These are phyloP conservation scores for Linyphia triangularis DNA, from an alignment of 2,888 invertebrate species.

Conservation along the genomic window DNA sequence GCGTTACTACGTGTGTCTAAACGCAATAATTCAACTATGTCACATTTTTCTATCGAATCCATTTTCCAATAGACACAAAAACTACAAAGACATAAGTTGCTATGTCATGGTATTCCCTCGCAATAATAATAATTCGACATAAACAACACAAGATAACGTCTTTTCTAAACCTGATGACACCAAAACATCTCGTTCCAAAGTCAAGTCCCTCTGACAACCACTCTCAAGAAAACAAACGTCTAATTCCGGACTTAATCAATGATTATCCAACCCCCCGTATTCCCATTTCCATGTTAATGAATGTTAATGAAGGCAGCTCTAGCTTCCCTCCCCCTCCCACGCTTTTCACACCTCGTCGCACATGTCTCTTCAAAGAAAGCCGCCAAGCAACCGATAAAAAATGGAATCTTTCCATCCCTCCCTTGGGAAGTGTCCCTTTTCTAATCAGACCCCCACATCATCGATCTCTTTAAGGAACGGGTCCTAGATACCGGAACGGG, in stretches of 20 bases:
- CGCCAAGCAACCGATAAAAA: conserved; percentile 13
- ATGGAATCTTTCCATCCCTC: conserved; percentile 26
- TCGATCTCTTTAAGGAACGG: conserved; percentile 50
- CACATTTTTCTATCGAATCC: too few relatives aligned
- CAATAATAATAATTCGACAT: too few relatives aligned
- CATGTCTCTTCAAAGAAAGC: conserved; percentile 16
- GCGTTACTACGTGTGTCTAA: too few relatives aligned
- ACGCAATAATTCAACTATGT: too few relatives aligned
- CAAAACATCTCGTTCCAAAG: background rate
- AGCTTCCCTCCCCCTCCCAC: background rate
- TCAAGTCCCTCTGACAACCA: background rate
- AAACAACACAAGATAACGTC: too few relatives aligned
- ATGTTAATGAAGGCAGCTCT: conserved; percentile 14
- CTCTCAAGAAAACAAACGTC: background rate
- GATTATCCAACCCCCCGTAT: conserved; percentile 1
- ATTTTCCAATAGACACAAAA: too few relatives aligned
- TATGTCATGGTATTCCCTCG: too few relatives aligned
- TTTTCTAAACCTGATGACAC: too few relatives aligned
- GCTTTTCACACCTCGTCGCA: conserved; percentile 5
- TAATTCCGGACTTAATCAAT: conserved; percentile 6
- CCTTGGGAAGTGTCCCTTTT: conserved; percentile 57
- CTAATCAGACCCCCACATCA: conserved; percentile 60
- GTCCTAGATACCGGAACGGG: background rate
- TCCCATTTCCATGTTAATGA: conserved; percentile 18
- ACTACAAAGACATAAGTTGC: too few relatives aligned